Evolutionary conservation across 37 sponge, comb jelly and placozoan genomes (phyloP).

Genomic region (Amphimedon queenslandica): DNA sequence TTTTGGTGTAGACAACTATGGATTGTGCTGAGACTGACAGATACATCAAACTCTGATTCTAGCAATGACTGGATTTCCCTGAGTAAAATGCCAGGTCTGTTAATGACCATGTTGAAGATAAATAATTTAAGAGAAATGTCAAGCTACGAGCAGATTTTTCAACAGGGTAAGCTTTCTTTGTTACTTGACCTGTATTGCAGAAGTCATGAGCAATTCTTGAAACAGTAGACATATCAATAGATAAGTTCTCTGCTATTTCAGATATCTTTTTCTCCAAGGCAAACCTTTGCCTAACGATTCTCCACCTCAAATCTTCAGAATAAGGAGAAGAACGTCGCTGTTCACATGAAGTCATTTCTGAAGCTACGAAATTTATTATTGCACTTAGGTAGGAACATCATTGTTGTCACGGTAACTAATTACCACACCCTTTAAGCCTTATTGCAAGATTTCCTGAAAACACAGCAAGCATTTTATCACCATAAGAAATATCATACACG

Average conservation of each 20-base stretch:
- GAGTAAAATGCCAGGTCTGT: not conserved
- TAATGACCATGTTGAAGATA: not conserved
- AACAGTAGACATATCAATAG: conserved; percentile 36
- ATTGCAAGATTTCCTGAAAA: too few relatives aligned
- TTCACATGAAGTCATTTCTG: conserved; percentile 24
- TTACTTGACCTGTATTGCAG: conserved; percentile 22
- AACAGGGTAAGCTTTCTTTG: conserved; percentile 11
- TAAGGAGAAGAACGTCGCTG: conserved; percentile 23
- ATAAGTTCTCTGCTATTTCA: conserved; percentile 12
- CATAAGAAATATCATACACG: too few relatives aligned
- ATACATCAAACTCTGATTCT: not conserved
- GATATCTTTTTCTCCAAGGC: conserved; percentile 4
- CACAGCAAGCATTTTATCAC: too few relatives aligned
- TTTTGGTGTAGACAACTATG: not conserved
- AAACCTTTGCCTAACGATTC: conserved; percentile 35
- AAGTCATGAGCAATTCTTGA: conserved; percentile 8
- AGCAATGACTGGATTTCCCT: not conserved
- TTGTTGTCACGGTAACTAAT: too few relatives aligned
- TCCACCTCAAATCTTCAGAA: conserved; percentile 34
- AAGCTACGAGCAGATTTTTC: conserved; percentile 19
- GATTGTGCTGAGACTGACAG: not conserved
- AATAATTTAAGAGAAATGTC: not conserved
- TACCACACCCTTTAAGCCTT: too few relatives aligned
- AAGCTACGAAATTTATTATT: too few relatives aligned
- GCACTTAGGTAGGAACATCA: too few relatives aligned